Percentiles rank a stretch among this genome's conserved stretches.
These are phyloP conservation scores for Spea hammondii DNA, from an alignment of 2,797 vertebrate genomes.

Conservation along the genomic window DNA sequence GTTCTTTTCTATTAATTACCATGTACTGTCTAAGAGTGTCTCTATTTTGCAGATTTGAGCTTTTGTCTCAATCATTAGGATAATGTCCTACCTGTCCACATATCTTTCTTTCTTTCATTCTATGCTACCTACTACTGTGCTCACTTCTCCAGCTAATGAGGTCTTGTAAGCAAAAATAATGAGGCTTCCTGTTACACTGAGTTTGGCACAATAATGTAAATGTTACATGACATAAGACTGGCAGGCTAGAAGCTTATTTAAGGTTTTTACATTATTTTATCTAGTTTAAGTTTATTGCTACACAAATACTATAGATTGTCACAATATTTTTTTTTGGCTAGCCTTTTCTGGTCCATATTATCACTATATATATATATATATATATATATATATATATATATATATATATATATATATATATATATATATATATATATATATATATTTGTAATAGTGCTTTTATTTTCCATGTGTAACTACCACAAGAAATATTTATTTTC, in stretches of 20 bases:
- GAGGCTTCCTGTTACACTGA: slow-evolving; percentile 43
- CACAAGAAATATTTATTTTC: too few relatives aligned
- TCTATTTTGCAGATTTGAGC: slow-evolving; percentile 8
- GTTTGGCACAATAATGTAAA: slow-evolving; percentile 45
- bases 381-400: not conserved
- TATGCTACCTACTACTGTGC: slow-evolving; percentile 40
- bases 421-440: not conserved
- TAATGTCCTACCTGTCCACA: slow-evolving; percentile 42
- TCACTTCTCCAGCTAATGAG: slow-evolving; percentile 48
- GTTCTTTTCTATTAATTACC: slow-evolving; percentile 36
- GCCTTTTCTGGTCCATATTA: slow-evolving; percentile 33
- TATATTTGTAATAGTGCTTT: too few relatives aligned
- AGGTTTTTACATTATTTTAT: slow-evolving; percentile 44
- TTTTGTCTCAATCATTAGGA: slow-evolving; percentile 40
- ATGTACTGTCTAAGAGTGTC: slow-evolving; percentile 25
- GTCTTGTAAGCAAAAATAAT: slow-evolving; percentile 51
- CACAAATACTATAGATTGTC: slow-evolving; percentile 46
- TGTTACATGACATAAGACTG: slow-evolving; percentile 46
- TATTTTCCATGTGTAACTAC: too few relatives aligned
- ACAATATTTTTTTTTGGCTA: slow-evolving; percentile 36
- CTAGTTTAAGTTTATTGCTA: slow-evolving; percentile 36
- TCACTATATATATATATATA: not conserved
- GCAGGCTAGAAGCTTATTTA: slow-evolving; percentile 33
- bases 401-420: not conserved
- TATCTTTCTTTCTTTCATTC: slow-evolving; percentile 34